Base-by-base conservation (phyloP, 2,888 invertebrate genomes). In the Eupithecia vulgata region DNA sequence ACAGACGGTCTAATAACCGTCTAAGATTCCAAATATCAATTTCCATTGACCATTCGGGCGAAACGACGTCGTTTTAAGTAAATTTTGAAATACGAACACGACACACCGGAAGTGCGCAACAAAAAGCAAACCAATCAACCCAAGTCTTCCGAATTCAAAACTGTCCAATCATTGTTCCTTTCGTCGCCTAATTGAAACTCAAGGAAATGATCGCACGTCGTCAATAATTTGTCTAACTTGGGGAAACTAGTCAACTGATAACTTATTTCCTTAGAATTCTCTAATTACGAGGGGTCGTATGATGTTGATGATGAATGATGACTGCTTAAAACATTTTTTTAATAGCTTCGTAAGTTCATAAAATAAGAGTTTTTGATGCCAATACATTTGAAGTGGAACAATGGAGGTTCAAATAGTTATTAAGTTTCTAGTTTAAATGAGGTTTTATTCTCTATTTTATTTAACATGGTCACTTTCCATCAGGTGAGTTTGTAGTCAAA, bases 1-100 rank as follows among this genome's bases (percentile, higher is more conserved):
- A 91, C 93, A 92, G 88, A 88, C 91, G 91, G 85, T 91, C 89
- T 93, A 94, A 93, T 94, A 87, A 88, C 86, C 88, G 83, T 88
- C 91, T 91, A 87, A 93, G 93, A 91, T 89, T 88, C 90, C 90
- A 90, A 92, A 93, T 94, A 94, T 94, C 94, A 94, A 94, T 94
- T 94, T 94, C 93, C 85, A 87, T 86, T 87, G 89, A 84, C 85
- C 86, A 84, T 86, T 90, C 88, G 86, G 89, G 91, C 91, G 91
- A 83, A 81, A 86, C 88, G 82, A 86, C 89, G 87, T 87, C 88
- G 86, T 86, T 86, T 86, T 83, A 82, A 81, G 79, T 79, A 82
- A 84, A 85, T 84, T 87, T 87, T 82, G 84, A 87, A 87, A 84
- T 89, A 84, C 84, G 88, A 86, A 90, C 86, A 78, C 82, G 84